These are phyloP conservation scores for Tetrapedia diversipes DNA, from an alignment of 2,888 invertebrate genomes.

Conservation along the genomic window DNA sequence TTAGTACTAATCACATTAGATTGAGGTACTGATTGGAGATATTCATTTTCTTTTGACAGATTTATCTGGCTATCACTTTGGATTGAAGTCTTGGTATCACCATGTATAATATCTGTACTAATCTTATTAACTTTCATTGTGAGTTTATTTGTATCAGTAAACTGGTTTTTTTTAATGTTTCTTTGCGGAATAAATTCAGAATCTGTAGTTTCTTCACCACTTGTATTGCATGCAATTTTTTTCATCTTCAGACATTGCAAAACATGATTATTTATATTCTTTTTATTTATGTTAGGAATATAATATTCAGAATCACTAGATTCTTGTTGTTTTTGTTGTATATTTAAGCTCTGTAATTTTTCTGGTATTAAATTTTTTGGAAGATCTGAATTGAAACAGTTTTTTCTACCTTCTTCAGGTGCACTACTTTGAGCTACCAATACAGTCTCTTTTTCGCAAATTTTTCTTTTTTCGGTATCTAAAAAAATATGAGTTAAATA, in stretches of 20 bases:
- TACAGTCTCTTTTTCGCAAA: background rate
- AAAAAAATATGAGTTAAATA: background rate
- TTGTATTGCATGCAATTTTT: constrained; percentile 19
- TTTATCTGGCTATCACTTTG: constrained; percentile 5
- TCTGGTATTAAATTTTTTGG: constrained; percentile 1
- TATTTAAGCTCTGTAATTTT: constrained; percentile 7
- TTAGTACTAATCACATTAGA: background rate
- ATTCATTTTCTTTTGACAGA: constrained; percentile 3
- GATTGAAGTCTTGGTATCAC: background rate
- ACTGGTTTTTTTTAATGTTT: constrained; percentile 1
- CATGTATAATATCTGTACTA: background rate
- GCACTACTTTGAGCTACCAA: background rate
- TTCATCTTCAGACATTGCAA: constrained; percentile 12
- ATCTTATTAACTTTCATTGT: background rate
- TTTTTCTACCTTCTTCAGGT: constrained; percentile 3
- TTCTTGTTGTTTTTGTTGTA: constrained; percentile 19
- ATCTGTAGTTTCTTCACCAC: constrained; percentile 48
- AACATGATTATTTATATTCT: constrained; percentile 3
- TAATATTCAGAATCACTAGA: constrained; percentile 51
- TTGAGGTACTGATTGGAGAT: background rate
- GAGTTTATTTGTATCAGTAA: background rate
- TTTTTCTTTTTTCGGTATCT: constrained; percentile 7
- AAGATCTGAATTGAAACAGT: background rate
- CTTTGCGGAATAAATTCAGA: constrained; percentile 24
- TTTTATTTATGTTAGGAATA: constrained; percentile 36